phyloP scores from a whole-genome alignment of 2,113 vertebrate genomes.

The Pomatostomus ruficeps region DNA sequence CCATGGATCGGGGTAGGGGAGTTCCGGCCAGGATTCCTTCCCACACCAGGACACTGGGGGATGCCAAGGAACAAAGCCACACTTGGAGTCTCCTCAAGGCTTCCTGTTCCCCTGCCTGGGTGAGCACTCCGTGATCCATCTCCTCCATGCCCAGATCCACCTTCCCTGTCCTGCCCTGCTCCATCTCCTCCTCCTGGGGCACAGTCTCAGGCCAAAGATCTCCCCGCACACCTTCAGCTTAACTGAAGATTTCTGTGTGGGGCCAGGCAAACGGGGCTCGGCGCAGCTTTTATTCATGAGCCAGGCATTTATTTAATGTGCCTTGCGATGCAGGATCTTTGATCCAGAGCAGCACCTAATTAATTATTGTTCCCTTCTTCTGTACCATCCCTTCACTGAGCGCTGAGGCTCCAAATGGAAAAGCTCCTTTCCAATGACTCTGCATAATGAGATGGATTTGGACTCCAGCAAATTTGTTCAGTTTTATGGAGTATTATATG shows the following conservation, averaged over 20 bases:
- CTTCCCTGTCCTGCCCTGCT: neutral
- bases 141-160: neutral
- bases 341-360: conserved; percentile 51
- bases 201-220: neutral
- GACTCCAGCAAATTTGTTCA: conserved; percentile 40
- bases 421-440: conserved; percentile 22
- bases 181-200: neutral
- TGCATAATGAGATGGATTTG: conserved; percentile 47
- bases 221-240: neutral
- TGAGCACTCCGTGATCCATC: neutral
- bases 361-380: conserved; percentile 49
- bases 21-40: rapidly evolving
- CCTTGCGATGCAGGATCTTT: conserved; percentile 38
- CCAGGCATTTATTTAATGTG: conserved; percentile 5
- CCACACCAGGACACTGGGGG: neutral
- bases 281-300: conserved; percentile 1
- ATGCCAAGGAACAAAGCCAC: neutral
- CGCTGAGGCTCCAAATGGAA: neutral
- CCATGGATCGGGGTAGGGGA: rapidly evolving
- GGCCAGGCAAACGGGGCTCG: neutral
- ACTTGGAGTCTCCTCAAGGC: neutral
- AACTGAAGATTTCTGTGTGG: neutral
- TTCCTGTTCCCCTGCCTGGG: neutral
- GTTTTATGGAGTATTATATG: conserved; percentile 44
- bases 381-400: neutral